Percentiles rank a stretch among this genome's conserved stretches.
These are phyloP conservation scores for Gallinago media DNA, from an alignment of 2,113 vertebrate genomes.

Conservation along the genomic window DNA sequence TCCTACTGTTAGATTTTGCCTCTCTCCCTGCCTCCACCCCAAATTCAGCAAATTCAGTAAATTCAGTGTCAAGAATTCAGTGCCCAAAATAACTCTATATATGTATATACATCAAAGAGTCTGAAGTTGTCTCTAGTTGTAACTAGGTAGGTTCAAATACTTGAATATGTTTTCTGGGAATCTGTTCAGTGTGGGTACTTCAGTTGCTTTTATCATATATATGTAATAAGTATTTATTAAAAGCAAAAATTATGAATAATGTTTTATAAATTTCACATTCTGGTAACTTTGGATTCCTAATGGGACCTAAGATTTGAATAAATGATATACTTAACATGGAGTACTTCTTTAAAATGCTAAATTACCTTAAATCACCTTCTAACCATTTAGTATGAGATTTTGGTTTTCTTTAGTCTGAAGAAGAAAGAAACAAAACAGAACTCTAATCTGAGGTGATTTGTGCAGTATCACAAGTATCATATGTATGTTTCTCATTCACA, in stretches of 20 bases:
- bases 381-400: not conserved
- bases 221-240: not conserved
- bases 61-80: not conserved
- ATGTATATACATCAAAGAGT: not conserved
- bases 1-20: not conserved
- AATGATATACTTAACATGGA: fast-evolving
- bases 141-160: not conserved
- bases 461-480: no score
- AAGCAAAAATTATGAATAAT: not conserved
- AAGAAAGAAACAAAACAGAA: not conserved
- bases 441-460: not conserved
- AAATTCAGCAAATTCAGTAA: not conserved
- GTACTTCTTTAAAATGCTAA: not conserved
- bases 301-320: not conserved
- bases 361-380: not conserved
- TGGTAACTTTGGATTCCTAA: not conserved
- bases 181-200: not conserved
- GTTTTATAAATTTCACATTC: not conserved
- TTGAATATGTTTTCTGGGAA: not conserved
- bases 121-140: not conserved
- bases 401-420: not conserved
- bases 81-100: not conserved
- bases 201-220: not conserved
- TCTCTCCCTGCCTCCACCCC: fast-evolving
- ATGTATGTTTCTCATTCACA: not conserved